Evolutionary conservation across 23 tunicate species (phyloP).

Genomic region (Oikopleura albicans): DNA sequence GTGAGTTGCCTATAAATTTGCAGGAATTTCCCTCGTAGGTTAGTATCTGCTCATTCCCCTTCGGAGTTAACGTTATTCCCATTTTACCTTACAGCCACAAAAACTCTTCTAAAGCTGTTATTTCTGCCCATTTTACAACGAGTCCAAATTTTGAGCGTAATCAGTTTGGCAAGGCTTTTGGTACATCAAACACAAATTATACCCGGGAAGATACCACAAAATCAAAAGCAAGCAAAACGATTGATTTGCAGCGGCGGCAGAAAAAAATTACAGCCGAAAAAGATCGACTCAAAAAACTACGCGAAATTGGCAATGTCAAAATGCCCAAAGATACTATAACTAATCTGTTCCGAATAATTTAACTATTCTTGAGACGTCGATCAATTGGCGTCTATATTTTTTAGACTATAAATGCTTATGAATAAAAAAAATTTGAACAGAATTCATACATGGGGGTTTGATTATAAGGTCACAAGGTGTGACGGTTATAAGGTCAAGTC

Average conservation of each 20-base stretch:
- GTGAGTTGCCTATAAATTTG: no score
- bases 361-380: no score
- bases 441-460: no score
- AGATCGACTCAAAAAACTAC: slow-evolving; percentile 28
- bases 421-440: no score
- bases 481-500: no score
- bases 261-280: slow-evolving; percentile 19
- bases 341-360: background rate
- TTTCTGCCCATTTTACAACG: background rate
- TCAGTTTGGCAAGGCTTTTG: background rate
- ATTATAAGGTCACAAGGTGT: no score
- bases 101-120: background rate
- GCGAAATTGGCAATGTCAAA: slow-evolving; percentile 26
- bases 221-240: background rate
- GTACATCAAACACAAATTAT: background rate
- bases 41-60: no score
- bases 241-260: background rate
- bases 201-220: background rate
- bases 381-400: no score
- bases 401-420: no score
- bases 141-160: background rate
- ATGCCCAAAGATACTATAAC: slow-evolving; percentile 36
- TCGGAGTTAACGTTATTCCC: no score
- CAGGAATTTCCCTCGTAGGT: no score
- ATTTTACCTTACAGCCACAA: no score